Percentiles rank a stretch among this genome's conserved stretches.
phyloP scores from a whole-genome alignment of 2,113 vertebrate genomes.

The Edolisoma coerulescens region DNA sequence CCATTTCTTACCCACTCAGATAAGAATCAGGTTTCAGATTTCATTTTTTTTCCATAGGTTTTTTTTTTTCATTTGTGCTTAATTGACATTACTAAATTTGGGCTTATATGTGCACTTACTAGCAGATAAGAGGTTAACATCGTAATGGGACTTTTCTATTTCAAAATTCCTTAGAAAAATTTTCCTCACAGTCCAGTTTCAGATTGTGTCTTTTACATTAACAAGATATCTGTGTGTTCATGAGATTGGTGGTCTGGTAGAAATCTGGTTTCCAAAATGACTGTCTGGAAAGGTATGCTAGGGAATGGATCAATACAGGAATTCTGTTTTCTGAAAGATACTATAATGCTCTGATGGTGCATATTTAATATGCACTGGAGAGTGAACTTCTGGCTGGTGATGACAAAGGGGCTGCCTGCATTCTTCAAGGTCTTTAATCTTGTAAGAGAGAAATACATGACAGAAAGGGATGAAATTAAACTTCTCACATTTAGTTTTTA shows the following conservation, averaged over 20 bases:
- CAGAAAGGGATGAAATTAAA: neutral
- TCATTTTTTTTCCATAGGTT: neutral
- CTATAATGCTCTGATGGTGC: too few relatives aligned
- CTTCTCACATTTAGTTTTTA: neutral
- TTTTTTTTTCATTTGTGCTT: neutral
- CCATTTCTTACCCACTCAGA: neutral
- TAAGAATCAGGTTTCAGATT: neutral
- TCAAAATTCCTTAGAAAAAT: neutral
- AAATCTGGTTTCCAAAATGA: neutral
- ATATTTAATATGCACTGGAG: neutral
- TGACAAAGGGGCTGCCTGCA: neutral
- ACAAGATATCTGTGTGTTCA: neutral
- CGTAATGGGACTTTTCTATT: neutral
- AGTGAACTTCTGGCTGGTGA: neutral
- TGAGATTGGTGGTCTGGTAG: neutral
- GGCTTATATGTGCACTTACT: neutral
- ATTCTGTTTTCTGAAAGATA: neutral
- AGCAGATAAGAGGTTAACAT: neutral
- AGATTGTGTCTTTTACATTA: neutral
- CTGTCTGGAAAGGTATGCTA: neutral
- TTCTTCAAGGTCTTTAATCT: neutral
- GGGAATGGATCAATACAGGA: neutral
- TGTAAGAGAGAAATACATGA: neutral
- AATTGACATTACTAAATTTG: neutral
- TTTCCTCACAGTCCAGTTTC: neutral